These are phyloP conservation scores for Chironomus tentans DNA, from an alignment of 2,888 invertebrate genomes.

Conservation along the genomic window DNA sequence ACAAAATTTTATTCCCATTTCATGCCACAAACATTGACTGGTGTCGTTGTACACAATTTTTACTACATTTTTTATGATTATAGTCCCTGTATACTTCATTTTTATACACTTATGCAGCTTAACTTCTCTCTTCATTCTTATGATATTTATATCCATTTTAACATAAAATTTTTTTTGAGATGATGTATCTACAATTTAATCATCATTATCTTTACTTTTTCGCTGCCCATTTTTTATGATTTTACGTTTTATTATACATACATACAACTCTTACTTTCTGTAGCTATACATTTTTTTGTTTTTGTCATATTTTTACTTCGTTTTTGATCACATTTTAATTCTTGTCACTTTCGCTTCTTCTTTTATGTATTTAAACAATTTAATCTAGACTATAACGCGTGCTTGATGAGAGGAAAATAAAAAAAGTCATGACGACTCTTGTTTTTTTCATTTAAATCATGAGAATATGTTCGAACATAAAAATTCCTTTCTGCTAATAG, in stretches of 20 bases:
- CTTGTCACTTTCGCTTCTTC: background rate
- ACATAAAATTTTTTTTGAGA: background rate
- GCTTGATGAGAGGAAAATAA: too few species aligned
- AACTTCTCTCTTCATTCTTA: background rate
- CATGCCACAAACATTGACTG: background rate
- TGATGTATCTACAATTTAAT: background rate
- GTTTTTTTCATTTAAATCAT: too few species aligned
- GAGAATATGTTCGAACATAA: too few species aligned
- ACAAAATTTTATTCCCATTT: background rate
- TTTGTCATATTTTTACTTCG: background rate
- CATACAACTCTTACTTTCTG: background rate
- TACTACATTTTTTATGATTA: constrained; percentile 5
- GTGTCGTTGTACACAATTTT: background rate
- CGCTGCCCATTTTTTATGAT: background rate
- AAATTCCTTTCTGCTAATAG: too few species aligned
- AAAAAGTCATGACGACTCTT: too few species aligned
- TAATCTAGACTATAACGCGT: too few species aligned
- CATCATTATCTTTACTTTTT: background rate
- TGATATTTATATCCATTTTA: background rate
- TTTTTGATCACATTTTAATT: background rate
- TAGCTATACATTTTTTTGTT: background rate
- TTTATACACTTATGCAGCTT: background rate
- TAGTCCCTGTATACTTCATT: constrained; percentile 22
- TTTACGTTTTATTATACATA: background rate
- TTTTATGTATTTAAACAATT: too few species aligned